Evolutionary conservation across 2,113 vertebrate species (phyloP).

Genomic region (Grus americana): DNA sequence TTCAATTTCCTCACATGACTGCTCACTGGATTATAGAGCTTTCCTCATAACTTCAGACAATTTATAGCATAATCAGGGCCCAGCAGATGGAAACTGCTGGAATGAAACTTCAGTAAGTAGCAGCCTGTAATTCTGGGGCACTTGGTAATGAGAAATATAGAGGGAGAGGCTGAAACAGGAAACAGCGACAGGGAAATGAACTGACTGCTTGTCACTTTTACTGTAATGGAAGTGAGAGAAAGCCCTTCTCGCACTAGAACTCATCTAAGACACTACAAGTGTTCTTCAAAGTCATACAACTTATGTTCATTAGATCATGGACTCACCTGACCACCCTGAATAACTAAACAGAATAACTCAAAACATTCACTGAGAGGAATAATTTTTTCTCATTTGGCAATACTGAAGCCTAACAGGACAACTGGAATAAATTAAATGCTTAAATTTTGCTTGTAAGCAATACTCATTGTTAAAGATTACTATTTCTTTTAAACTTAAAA

Average conservation of each 20-base stretch:
- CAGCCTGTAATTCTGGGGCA: not conserved
- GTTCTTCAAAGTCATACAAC: not conserved
- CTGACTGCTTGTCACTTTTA: not conserved
- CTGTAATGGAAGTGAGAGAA: not conserved
- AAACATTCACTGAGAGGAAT: not conserved
- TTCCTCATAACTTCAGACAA: slow-evolving; percentile 6
- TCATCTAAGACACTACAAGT: not conserved
- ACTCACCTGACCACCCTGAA: not conserved
- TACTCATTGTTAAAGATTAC: not conserved
- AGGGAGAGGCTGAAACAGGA: not conserved
- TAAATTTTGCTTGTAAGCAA: not conserved
- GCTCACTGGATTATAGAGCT: slow-evolving; percentile 8
- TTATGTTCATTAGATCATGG: not conserved
- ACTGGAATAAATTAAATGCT: not conserved
- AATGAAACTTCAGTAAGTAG: not conserved
- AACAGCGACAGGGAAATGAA: not conserved
- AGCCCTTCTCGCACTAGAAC: not conserved
- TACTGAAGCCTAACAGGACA: not conserved
- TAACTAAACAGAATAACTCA: not conserved
- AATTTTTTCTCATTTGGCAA: not conserved
- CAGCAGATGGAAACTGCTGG: not conserved
- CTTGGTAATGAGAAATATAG: not conserved
- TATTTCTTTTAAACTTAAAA: not conserved
- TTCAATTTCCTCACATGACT: slow-evolving; percentile 19
- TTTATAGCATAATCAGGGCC: not conserved